A percentile compares a stretch with the other conserved stretches of the same genome.
phyloP scores from a whole-genome alignment of 2,113 vertebrate genomes.

The Vanacampus margaritifer region DNA sequence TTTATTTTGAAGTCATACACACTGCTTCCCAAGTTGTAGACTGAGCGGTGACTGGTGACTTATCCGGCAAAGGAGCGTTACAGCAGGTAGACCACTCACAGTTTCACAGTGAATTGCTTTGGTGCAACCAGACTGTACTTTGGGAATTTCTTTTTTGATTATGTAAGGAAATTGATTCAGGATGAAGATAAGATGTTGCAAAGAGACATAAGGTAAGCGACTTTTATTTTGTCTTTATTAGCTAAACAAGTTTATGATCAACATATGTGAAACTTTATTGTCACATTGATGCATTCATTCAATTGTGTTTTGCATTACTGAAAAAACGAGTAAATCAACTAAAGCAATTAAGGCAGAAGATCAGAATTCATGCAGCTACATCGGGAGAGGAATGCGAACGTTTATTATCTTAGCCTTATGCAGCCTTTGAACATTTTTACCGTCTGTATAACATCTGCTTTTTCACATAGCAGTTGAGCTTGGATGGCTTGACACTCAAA shows the following conservation, averaged over 20 bases:
- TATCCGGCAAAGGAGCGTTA: neutral
- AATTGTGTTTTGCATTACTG: neutral
- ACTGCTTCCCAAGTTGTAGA: neutral
- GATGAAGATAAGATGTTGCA: neutral
- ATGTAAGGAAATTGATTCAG: neutral
- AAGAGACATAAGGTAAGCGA: constrained; percentile 9
- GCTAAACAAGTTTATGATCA: constrained; percentile 10
- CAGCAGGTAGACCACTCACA: constrained; percentile 2
- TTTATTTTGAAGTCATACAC: constrained; percentile 38
- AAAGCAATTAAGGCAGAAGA: neutral
- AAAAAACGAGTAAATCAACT: neutral
- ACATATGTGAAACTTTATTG: neutral
- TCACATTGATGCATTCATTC: neutral
- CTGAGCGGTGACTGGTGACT: constrained; percentile 9
- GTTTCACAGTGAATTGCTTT: neutral
- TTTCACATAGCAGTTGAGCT: neutral
- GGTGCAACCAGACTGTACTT: neutral
- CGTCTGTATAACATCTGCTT: neutral
- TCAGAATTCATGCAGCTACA: neutral
- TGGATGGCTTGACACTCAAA: neutral
- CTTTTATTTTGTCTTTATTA: neutral
- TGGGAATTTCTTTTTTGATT: neutral
- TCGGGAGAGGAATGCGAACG: neutral
- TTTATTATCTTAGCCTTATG: neutral
- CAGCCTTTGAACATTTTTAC: neutral